A percentile compares a stretch with the other conserved stretches of the same genome.
These are phyloP conservation scores for Dromas ardeola DNA, from an alignment of 2,113 vertebrate species.

Conservation along the genomic window DNA sequence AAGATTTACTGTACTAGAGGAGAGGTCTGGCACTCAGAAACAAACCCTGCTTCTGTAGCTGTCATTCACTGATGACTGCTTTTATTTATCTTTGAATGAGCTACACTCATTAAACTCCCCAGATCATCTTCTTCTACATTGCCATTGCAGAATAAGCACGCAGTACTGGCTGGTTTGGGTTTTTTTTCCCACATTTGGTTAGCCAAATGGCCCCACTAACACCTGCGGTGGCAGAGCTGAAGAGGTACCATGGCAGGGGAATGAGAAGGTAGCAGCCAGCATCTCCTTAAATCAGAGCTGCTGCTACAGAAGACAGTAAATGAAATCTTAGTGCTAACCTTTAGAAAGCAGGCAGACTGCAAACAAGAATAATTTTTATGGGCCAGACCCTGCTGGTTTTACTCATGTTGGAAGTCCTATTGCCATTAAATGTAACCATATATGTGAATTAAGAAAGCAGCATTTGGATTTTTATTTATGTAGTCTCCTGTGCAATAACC, in stretches of 20 bases:
- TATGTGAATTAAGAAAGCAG: slow-evolving; percentile 32
- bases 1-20: background rate
- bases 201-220: background rate
- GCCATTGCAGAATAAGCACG: background rate
- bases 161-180: background rate
- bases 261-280: background rate
- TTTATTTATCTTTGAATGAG: background rate
- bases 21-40: background rate
- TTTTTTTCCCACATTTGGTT: background rate
- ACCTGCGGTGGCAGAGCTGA: background rate
- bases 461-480: slow-evolving; percentile 38
- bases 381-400: slow-evolving; percentile 21
- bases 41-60: background rate
- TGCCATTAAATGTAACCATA: slow-evolving; percentile 32
- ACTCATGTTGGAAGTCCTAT: background rate
- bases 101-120: background rate
- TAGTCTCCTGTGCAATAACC: slow-evolving; percentile 11
- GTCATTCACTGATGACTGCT: background rate
- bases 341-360: slow-evolving; percentile 27
- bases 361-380: slow-evolving; percentile 50
- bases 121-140: background rate
- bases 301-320: background rate
- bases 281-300: slow-evolving; percentile 9
- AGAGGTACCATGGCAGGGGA: background rate
- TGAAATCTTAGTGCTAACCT: slow-evolving; percentile 1